These are phyloP conservation scores for Mesoclemmys tuberculata DNA, from an alignment of 2,113 vertebrate genomes.

Conservation along the genomic window DNA sequence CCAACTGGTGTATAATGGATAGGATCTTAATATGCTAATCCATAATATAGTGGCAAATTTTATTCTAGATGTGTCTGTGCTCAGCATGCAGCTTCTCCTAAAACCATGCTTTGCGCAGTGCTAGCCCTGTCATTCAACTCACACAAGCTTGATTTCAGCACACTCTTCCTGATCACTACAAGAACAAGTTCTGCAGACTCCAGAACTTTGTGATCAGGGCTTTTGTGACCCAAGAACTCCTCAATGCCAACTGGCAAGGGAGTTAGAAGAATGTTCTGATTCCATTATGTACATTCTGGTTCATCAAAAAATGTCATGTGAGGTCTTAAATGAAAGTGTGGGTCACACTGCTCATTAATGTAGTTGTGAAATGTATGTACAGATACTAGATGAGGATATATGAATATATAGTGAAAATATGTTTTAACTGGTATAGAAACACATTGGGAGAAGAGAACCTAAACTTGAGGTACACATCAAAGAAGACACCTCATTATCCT, in stretches of 20 bases:
- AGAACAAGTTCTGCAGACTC: not conserved
- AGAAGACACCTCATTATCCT: not conserved
- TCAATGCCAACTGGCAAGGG: not conserved
- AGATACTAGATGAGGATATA: not conserved
- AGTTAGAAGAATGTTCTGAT: not conserved
- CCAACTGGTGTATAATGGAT: not conserved
- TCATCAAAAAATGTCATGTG: not conserved
- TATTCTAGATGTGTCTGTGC: not conserved
- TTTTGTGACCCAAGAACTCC: not conserved
- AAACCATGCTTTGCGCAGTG: not conserved
- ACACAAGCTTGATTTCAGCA: not conserved
- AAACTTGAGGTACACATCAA: not conserved
- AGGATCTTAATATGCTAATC: not conserved
- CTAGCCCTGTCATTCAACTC: not conserved
- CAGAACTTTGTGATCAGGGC: not conserved
- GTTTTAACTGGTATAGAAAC: not conserved
- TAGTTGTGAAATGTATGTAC: not conserved
- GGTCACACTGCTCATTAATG: not conserved
- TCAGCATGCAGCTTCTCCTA: not conserved
- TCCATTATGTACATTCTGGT: not conserved
- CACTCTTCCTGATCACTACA: not conserved
- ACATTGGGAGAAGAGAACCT: not conserved
- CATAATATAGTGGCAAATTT: not conserved
- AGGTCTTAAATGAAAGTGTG: not conserved
- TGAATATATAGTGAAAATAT: not conserved